Percentiles rank a stretch among this genome's conserved stretches.
These are phyloP conservation scores for Druon quercuslanigerum DNA, from an alignment of 1,140 invertebrate species.

Conservation along the genomic window DNA sequence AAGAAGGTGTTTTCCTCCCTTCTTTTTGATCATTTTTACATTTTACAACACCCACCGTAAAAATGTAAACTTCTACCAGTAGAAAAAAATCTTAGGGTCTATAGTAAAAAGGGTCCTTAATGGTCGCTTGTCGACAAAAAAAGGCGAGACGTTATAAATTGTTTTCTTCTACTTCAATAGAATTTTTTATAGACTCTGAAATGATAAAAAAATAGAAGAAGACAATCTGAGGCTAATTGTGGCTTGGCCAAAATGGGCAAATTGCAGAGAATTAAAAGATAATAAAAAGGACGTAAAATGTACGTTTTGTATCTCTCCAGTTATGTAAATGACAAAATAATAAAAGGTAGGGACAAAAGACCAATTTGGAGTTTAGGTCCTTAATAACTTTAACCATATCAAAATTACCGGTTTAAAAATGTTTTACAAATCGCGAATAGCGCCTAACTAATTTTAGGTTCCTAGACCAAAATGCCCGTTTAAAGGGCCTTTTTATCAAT, in stretches of 20 bases:
- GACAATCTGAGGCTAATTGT: conserved; percentile 13
- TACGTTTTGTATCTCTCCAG: conserved; percentile 6
- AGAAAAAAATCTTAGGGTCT: conserved; percentile 1
- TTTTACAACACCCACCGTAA: conserved; percentile 22
- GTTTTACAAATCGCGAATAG: conserved; percentile 24
- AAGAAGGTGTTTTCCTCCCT: conserved; percentile 7
- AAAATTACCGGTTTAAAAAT: conserved; percentile 16
- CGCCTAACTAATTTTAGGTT: conserved; percentile 24
- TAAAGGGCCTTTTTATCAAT: conserved; percentile 22
- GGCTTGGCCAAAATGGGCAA: conserved; percentile 8
- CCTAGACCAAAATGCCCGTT: conserved; percentile 10
- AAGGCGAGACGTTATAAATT: conserved; percentile 23
- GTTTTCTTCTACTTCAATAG: neutral
- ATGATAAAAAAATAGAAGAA: neutral
- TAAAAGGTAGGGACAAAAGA: conserved; percentile 26
- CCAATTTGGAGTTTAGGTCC: conserved; percentile 5
- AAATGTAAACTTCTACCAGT: neutral
- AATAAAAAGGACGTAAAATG: conserved; percentile 28
- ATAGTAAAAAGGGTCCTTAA: neutral
- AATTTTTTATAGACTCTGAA: neutral
- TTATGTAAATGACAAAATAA: conserved; percentile 31
- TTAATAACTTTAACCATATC: conserved; percentile 20
- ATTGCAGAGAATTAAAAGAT: conserved; percentile 27
- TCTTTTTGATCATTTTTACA: neutral
- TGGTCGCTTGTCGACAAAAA: conserved; percentile 22